phyloP scores from a whole-genome alignment of 1,140 invertebrate species.

The Bicyclus anynana region DNA sequence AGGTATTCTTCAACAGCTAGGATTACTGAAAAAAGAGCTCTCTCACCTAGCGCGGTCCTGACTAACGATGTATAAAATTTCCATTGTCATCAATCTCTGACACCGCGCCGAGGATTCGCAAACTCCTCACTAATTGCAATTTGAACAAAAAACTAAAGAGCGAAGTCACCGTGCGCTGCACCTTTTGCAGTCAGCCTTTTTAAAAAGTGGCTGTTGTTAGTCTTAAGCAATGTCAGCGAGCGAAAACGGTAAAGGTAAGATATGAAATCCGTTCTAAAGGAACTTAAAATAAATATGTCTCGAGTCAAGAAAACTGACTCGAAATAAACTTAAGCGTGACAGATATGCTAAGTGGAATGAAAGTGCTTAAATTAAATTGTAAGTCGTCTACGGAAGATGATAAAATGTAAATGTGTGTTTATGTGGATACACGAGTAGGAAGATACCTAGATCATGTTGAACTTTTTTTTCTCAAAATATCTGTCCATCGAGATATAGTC shows the following conservation, averaged over 20 bases:
- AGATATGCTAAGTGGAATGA: too few species aligned
- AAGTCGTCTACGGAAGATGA: neutral
- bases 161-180: constrained; percentile 66
- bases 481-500: neutral
- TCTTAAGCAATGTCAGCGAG: neutral
- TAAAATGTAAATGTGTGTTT: neutral
- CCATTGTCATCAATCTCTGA: constrained; percentile 77
- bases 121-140: constrained; percentile 76
- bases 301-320: neutral
- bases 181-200: constrained; percentile 44
- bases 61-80: constrained; percentile 76
- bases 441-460: too few species aligned
- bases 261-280: neutral
- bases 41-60: constrained; percentile 68
- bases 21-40: constrained; percentile 70
- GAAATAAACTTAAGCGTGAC: neutral
- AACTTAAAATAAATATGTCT: neutral
- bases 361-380: too few species aligned
- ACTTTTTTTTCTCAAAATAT: neutral
- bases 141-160: constrained; percentile 74
- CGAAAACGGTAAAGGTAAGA: neutral
- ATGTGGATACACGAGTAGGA: too few species aligned
- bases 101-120: constrained; percentile 69
- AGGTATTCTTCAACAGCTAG: constrained; percentile 48
- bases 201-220: constrained; percentile 4